These are phyloP conservation scores for Agrypnus murinus DNA, from an alignment of 2,888 invertebrate genomes.

Conservation along the genomic window DNA sequence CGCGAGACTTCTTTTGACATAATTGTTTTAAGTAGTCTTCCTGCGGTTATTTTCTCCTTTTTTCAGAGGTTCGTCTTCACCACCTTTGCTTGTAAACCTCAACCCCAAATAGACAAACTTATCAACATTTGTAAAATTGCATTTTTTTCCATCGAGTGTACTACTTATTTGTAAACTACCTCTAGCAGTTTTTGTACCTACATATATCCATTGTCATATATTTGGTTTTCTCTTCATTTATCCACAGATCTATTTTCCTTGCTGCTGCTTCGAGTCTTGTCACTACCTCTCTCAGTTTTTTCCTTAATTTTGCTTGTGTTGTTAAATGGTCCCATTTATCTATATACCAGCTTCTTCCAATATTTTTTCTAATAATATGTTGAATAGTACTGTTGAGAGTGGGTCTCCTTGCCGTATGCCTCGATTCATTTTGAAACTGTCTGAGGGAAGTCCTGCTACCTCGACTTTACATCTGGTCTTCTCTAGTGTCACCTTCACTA, in stretches of 20 bases:
- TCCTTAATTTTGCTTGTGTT: not conserved
- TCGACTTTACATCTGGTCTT: not conserved
- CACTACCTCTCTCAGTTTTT: not conserved
- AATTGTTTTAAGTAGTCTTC: not conserved
- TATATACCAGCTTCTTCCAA: not conserved
- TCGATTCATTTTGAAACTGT: not conserved
- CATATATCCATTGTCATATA: not conserved
- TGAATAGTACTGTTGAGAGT: not conserved
- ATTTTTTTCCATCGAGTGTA: not conserved
- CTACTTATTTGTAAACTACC: conserved; percentile 5
- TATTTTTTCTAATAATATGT: not conserved
- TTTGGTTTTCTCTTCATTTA: not conserved
- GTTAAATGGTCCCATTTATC: not conserved
- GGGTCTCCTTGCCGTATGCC: not conserved
- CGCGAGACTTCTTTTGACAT: not conserved
- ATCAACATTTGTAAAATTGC: not conserved
- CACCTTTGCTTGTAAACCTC: not conserved
- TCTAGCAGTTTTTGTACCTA: not conserved
- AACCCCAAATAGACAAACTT: not conserved
- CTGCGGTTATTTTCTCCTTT: not conserved
- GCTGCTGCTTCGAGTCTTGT: not conserved
- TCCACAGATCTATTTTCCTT: not conserved
- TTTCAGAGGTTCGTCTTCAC: not conserved
- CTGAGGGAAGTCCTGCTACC: too few species aligned
- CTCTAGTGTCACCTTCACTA: not conserved